Base-by-base conservation (phyloP, 2,113 vertebrate species). In the Brachyhypopomus occidentalis region DNA sequence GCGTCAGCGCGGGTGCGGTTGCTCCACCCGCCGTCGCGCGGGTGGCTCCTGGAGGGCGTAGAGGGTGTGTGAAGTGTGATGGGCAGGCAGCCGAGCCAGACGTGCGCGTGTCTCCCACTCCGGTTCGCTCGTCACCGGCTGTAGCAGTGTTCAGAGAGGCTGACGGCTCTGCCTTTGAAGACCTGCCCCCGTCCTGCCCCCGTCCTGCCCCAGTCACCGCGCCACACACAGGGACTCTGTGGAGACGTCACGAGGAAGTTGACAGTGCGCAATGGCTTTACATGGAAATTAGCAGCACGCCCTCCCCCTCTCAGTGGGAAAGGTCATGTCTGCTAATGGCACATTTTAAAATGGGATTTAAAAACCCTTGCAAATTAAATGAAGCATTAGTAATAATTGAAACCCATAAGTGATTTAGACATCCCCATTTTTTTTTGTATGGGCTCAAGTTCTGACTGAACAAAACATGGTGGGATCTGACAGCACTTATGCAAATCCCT, bases 311-410 rank as follows among this genome's bases (percentile, higher is more conserved):
- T 64, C 36, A 20, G 38, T 77, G 60, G 58, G 59, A 64, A 77
- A 62, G 59, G 41, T 70, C 66, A 70, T 23, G 30, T 64, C 60
- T 25, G 22, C 14, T 41, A 70, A 70, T 70, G 66, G 34, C n/a
- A n/a, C 66, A 36, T 70, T 70, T 70, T 70, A 17, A 41, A 70
- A 70, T 70, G 66, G 36, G 59, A 20, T 63, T 76, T 48, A 63
- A 64, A 45, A 48, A 41, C 27, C 6, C 36, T 41, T 62, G 58
- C 48, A 41, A 45, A 77, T n/a, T 23, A 78, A 69, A n/a, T 12
- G 30, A 30, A 55, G 34, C 23, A 48, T 66, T 30, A 59, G 34
- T 22, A n/a, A 78, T 45, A 77, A 38, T 63, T 77, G 30, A 75
- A 41, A 74, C 22, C 16, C 22, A 30, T 55, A 45, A 27, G 34